Base-by-base conservation (phyloP, 2,888 invertebrate species). In the Polymixis lichenea region DNA sequence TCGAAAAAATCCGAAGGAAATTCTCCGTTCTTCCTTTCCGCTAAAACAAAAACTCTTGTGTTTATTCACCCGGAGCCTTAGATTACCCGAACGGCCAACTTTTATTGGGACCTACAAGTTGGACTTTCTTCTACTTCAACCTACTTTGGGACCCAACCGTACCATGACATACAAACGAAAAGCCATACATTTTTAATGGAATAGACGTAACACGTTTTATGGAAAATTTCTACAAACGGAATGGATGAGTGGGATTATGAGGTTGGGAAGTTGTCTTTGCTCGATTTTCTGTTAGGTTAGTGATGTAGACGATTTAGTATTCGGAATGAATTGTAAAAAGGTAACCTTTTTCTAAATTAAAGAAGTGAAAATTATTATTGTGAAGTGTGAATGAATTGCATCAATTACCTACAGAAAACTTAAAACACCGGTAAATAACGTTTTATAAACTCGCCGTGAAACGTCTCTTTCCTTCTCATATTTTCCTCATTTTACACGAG, bases 121-220 rank as follows among this genome's bases (percentile, higher is more conserved):
- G 55, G 49, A 55, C 71, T 69, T 55, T 77, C 81, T 78, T 78
- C 49, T 69, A 78, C 72, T 83, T 85, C 80, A 80, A 78, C 80
- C 81, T 77, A 84, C 82, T 88, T 85, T 67, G 77, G 70, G 58
- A 66, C 73, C 60, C 80, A 85, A 90, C 28, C 46, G 22, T 55
- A 66, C 84, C 83, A 89, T 89, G 89, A 90, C 89, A 89, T 77
- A 89, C 83, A 88, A 87, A 88, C 85, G 82, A 64, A 79, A 84
- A 75, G 67, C 65, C 86, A 89, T 90, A 89, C 90, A 92, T 92
- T 89, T 91, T 91, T 91, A 90, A 92, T 90, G 87, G 78, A 72
- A 82, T 78, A 88, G 82, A 81, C 80, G 83, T 84, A 76, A 87
- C 80, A 70, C 58, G 61, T 78, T 84, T 77, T 78, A 84, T 78